Base-by-base conservation (phyloP, 2,888 invertebrate genomes). In the Vesta saturnalis region DNA sequence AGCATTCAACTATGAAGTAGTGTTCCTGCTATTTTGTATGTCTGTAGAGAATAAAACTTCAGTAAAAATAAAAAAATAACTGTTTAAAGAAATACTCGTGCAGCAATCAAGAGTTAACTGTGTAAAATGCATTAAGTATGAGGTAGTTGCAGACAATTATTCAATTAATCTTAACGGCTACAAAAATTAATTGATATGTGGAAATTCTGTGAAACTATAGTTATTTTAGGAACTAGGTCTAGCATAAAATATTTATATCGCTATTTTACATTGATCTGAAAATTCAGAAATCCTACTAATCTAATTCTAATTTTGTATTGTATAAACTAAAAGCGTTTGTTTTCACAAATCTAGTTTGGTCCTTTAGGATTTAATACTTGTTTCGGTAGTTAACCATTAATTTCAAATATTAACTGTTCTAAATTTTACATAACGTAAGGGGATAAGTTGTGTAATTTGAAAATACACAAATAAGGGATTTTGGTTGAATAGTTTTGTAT, bases 231-330 rank as follows among this genome's bases (percentile, higher is more conserved):
- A 52, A n/a, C 43, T 12, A n/a, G 4, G 43, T 5, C 43, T 4
- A 30, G 10, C 18, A 18, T 49, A 18, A 8, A 49, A 49, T 49
- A 49, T 49, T 16, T 10, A 49, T 49, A 49, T 14, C 49, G 39
- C 39, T 5, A 8, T 23, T 23, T n/a, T n/a, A n/a, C n/a, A n/a
- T n/a, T n/a, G n/a, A n/a, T n/a, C n/a, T 39, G 39, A 39, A 39
- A 39, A 39, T 39, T 6, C n/a, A 39, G 12, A 39, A 39, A 39
- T 39, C 8, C 19, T 12, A 18, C 49, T 49, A 49, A 49, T 49
- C 49, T 18, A 49, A 52, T 52, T 19, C 52, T 52, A 52, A 52
- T 52, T 52, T 52, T 18, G 21, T 52, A 19, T 19, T 52, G 19
- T 52, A 52, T n/a, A 52, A 52, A n/a, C 18, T 19, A 19, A 21